Evolutionary conservation across 2,113 vertebrate species (phyloP), one percentile per base, ranked within the genome.

Genomic region (Rafetus swinhoei): DNA sequence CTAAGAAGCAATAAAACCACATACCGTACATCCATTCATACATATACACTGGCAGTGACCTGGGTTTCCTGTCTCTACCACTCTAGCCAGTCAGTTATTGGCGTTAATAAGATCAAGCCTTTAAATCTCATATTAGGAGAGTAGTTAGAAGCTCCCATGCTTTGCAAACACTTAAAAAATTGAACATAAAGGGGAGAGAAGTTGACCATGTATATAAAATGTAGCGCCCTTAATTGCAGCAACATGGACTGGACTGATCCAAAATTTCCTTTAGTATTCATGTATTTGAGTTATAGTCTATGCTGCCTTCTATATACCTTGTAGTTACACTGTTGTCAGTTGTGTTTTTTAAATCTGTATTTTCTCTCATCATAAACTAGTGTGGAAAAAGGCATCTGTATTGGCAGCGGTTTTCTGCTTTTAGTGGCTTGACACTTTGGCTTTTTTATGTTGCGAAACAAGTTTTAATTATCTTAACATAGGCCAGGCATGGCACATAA

Each of bases 391-490:
- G 96, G 94, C 96, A 97, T 97, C 97, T 98, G 96, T 91, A 80
- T 91, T 95, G 91, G 83, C 96, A 97, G 92, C 95, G 94, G 94
- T 97, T 94, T 92, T 96, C 81, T 95, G 91, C 80, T 95, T 97
- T 98, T 96, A 98, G 96, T 96, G 97, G 97, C 96, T 97, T 98
- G 97, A 98, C 95, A 97, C 96, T 94, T 97, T 84, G 85, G 81
- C 91, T 94, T 93, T 97, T 98, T 97, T 90, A 95, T 97, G 95
- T 98, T 96, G 96, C 91, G 97, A 96, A 97, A 93, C 10, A 79
- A 96, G 97, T 96, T 98, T 98, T 98, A 97, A 97, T 98, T 97
- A 98, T 98, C 94, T 96, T 97, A 98, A 98, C 96, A 96, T 94
- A 97, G 92, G 96, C 97, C 98, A 97, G 97, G 95, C 95, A 96